A percentile compares a stretch with the other conserved stretches of the same genome.
phyloP scores from a whole-genome alignment of 2,113 vertebrate genomes.

The Trochalopteron elliotii region DNA sequence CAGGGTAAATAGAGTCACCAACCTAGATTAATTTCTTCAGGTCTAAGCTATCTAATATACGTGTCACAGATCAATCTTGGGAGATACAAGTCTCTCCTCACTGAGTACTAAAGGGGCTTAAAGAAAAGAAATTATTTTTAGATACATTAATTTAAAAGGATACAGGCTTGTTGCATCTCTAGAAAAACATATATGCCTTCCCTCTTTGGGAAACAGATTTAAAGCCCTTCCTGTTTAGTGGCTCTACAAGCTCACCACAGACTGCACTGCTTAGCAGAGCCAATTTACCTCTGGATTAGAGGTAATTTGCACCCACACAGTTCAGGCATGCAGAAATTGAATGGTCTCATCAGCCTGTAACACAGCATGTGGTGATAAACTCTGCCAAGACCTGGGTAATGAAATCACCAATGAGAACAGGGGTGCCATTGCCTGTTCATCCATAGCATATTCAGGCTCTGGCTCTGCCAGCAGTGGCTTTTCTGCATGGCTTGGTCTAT shows the following conservation, averaged over 20 bases:
- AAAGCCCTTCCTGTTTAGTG: background rate
- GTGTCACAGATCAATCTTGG: background rate
- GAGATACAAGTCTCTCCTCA: background rate
- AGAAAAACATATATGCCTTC: background rate
- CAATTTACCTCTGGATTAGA: background rate
- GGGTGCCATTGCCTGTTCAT: background rate
- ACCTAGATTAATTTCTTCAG: background rate
- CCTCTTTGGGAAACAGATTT: background rate
- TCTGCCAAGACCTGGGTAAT: background rate
- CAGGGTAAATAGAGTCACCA: background rate
- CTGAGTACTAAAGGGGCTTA: background rate
- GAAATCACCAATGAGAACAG: background rate
- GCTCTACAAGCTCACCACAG: background rate
- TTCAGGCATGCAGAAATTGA: background rate
- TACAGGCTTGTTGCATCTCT: background rate
- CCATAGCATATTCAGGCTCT: background rate
- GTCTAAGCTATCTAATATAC: background rate
- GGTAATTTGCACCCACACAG: conserved; percentile 1
- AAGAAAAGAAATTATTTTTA: background rate
- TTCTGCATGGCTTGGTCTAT: background rate
- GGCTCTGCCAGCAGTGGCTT: background rate
- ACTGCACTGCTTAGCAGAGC: background rate
- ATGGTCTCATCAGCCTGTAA: background rate
- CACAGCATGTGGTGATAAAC: background rate
- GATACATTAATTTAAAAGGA: background rate